Evolutionary conservation across 2,113 vertebrate species (phyloP).

Genomic region (Mastomys natalensis): DNA sequence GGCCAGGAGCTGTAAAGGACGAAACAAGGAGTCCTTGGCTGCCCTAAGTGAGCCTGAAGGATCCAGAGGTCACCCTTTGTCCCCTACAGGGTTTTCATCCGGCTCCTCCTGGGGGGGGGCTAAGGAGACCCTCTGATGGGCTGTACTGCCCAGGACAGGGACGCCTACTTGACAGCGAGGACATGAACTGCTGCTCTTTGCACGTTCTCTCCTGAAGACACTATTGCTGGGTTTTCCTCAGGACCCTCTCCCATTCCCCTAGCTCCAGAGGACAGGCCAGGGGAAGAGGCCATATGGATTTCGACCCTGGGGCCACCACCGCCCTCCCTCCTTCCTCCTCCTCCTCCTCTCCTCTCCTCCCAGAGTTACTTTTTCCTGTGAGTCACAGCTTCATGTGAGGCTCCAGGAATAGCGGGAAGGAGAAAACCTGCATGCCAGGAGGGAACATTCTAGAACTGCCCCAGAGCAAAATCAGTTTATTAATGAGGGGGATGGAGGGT

Average conservation of each 20-base stretch:
- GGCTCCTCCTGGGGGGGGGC: too few relatives aligned
- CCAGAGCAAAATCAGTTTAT: background rate
- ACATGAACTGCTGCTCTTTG: background rate
- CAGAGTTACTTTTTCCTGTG: background rate
- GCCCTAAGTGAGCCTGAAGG: rapidly evolving
- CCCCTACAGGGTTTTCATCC: background rate
- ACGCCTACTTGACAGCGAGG: background rate
- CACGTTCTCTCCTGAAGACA: background rate
- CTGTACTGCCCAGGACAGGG: too few relatives aligned
- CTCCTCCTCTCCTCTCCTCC: rapidly evolving
- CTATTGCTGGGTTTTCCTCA: rapidly evolving
- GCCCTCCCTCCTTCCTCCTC: too few relatives aligned
- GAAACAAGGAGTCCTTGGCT: background rate
- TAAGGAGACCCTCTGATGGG: background rate
- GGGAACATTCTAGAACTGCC: background rate
- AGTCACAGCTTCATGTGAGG: background rate
- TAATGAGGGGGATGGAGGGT: rapidly evolving
- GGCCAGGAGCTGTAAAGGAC: constrained; percentile 91
- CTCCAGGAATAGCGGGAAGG: background rate
- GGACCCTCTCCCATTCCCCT: background rate
- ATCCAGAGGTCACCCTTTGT: background rate
- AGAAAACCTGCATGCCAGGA: background rate
- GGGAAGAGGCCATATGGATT: background rate
- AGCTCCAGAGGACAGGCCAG: background rate
- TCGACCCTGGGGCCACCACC: background rate